Evolutionary conservation across 2,797 vertebrate species (phyloP), one percentile per base, ranked within the genome.

Genomic region (Taenioides sp.): DNA sequence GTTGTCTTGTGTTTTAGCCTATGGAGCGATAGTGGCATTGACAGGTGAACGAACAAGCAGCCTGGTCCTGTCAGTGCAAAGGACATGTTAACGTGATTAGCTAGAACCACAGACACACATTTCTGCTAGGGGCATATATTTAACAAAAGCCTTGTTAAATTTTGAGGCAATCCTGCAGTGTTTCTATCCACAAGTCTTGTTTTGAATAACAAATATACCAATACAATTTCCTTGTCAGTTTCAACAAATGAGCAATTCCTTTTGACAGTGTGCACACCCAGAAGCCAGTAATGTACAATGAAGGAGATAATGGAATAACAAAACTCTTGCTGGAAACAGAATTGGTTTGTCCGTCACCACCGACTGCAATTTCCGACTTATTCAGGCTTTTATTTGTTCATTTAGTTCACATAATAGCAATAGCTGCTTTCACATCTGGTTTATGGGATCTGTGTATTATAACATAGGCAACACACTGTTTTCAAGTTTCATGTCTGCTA

Each of bases 311-410:
- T 79, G 64, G 37, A 80, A 85, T 75, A 65, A 78, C 2, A 1
- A 78, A 78, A 70, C 50, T 49, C 69, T 47, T n/a, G 28, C 23
- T 54, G 76, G 76, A 72, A 59, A 23, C 72, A 72, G 78, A 87
- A 88, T 65, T 73, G 59, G 28, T 80, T 37, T 66, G 65, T 50
- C 63, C 1, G 2, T 77, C 77, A 78, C 82, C 67, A 58, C 18
- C 2, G 55, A 20, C 28, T 31, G 52, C 57, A 67, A 57, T 79
- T 75, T 79, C 76, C 75, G 23, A 65, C 20, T 60, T 74, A 50
- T 27, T 27, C 25, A 70, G 27, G 69, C 9, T 65, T 72, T 79
- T 63, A 70, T 73, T 55, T 75, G 27, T 69, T 73, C 70, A 65
- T 75, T 82, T 71, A 54, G 57, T 43, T 70, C 17, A 0, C 52